Conservation (phyloP, 2,888 invertebrate genomes). For the Xestia ashworthii region DNA sequence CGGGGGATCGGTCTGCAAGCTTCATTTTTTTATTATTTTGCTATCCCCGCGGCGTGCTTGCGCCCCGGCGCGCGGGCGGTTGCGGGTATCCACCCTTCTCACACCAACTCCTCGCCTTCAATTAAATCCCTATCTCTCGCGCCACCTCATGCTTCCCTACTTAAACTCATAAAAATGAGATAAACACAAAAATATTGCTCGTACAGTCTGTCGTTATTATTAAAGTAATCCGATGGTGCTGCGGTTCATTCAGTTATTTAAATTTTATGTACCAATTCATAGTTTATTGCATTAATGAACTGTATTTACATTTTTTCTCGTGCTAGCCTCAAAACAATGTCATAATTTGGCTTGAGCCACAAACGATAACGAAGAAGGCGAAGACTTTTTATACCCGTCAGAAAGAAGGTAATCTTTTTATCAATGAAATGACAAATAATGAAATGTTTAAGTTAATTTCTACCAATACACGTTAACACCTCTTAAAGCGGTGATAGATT, state of each 20-base stretch:
- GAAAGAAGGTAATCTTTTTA: background rate
- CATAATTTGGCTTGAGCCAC: constrained; percentile 9
- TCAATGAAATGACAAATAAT: constrained; percentile 1
- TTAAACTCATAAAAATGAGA: constrained; percentile 88
- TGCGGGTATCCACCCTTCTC: constrained; percentile 78
- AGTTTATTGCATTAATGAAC: constrained; percentile 64
- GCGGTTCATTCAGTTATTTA: constrained; percentile 74
- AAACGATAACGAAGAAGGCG: background rate
- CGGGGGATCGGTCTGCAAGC: constrained; percentile 84
- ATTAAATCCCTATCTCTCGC: constrained; percentile 89
- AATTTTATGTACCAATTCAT: constrained; percentile 63
- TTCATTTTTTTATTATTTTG: constrained; percentile 88
- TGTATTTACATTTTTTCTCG: constrained; percentile 33
- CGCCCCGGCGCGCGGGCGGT: constrained; percentile 77
- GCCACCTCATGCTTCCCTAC: constrained; percentile 86
- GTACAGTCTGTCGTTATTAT: constrained; percentile 82
- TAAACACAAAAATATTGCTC: constrained; percentile 87
- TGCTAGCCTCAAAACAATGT: constrained; percentile 12
- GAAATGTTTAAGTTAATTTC: background rate
- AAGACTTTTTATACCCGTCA: background rate
- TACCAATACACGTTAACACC: constrained; percentile 31
- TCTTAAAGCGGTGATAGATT: constrained; percentile 55
- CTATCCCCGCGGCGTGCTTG: constrained; percentile 76
- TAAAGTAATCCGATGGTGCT: constrained; percentile 76
- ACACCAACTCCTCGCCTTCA: constrained; percentile 84